Percentiles rank a stretch among this genome's conserved stretches.
Evolutionary conservation across 2,888 invertebrate species (phyloP).

Genomic region (Nomada goodeniana): DNA sequence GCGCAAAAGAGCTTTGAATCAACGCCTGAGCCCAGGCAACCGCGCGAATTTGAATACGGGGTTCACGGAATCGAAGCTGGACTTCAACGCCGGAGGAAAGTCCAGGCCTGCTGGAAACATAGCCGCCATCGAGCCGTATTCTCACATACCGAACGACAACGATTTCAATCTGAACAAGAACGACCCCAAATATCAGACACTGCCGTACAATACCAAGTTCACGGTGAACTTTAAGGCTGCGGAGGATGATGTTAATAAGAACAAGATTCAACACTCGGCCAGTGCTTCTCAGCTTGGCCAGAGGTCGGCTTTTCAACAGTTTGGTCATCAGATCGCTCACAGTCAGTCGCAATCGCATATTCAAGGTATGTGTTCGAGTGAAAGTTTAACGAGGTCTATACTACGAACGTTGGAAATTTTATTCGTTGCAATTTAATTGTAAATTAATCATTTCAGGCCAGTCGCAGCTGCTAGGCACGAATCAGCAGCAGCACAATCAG

Average conservation of each 20-base stretch:
- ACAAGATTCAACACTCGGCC: slow-evolving; percentile 83
- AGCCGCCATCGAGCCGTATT: slow-evolving; percentile 94
- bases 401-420: not conserved
- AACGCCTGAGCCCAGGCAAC: slow-evolving; percentile 86
- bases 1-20: slow-evolving; percentile 94
- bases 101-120: slow-evolving; percentile 90
- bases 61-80: slow-evolving; percentile 84
- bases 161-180: slow-evolving; percentile 93
- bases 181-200: slow-evolving; percentile 95
- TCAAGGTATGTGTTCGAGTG: slow-evolving; percentile 73
- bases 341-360: slow-evolving; percentile 83
- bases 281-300: slow-evolving; percentile 82
- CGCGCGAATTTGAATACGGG: slow-evolving; percentile 58
- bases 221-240: slow-evolving; percentile 86
- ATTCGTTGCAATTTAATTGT: not conserved
- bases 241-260: slow-evolving; percentile 81
- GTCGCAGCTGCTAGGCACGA: slow-evolving; percentile 70
- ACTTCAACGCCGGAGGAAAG: slow-evolving; percentile 78
- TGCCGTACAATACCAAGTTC: slow-evolving; percentile 95
- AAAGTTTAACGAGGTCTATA: not conserved
- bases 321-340: slow-evolving; percentile 82
- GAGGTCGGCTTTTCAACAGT: slow-evolving; percentile 79
- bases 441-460: slow-evolving; percentile 56
- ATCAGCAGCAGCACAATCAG: slow-evolving; percentile 75
- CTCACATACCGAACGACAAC: slow-evolving; percentile 90